phyloP scores from a whole-genome alignment of 37 sponge, comb jelly and placozoan species.

The Aplysina aerophoba region DNA sequence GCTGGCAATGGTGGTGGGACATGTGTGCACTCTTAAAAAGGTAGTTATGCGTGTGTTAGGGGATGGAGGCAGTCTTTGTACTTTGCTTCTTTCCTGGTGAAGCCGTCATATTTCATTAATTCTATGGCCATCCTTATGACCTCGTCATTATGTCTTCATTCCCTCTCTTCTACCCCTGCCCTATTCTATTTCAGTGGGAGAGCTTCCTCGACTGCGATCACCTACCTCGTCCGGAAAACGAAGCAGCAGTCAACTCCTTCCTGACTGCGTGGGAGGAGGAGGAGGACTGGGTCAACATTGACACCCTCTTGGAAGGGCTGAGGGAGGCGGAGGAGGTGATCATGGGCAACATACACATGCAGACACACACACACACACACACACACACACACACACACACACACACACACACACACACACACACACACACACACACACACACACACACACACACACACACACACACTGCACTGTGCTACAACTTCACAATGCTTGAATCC shows the following conservation, averaged over 20 bases:
- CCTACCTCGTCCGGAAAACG: constrained; percentile 62
- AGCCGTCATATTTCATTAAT: constrained; percentile 6
- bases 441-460: too few relatives aligned
- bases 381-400: too few relatives aligned
- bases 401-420: too few relatives aligned
- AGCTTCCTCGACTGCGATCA: constrained; percentile 67
- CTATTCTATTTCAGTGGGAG: constrained; percentile 71
- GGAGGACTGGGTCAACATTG: background rate
- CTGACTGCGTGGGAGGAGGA: constrained; percentile 47
- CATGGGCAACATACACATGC: background rate
- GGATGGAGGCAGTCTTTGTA: too few relatives aligned
- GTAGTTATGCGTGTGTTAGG: too few relatives aligned
- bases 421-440: too few relatives aligned
- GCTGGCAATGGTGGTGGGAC: too few relatives aligned
- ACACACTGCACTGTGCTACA: too few relatives aligned
- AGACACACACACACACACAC: constrained; percentile 4
- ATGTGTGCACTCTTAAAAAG: too few relatives aligned
- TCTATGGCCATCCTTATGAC: too few relatives aligned
- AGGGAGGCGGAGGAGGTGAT: constrained; percentile 15
- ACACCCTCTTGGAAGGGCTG: constrained; percentile 19
- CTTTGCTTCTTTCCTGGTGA: too few relatives aligned
- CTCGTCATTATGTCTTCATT: background rate
- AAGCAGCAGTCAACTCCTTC: constrained; percentile 76
- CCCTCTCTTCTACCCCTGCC: background rate
- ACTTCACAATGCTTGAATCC: too few relatives aligned